Percentiles rank a stretch among this genome's conserved stretches.
Evolutionary conservation across 2,888 invertebrate species (phyloP).

Genomic region (Drosophila differens): DNA sequence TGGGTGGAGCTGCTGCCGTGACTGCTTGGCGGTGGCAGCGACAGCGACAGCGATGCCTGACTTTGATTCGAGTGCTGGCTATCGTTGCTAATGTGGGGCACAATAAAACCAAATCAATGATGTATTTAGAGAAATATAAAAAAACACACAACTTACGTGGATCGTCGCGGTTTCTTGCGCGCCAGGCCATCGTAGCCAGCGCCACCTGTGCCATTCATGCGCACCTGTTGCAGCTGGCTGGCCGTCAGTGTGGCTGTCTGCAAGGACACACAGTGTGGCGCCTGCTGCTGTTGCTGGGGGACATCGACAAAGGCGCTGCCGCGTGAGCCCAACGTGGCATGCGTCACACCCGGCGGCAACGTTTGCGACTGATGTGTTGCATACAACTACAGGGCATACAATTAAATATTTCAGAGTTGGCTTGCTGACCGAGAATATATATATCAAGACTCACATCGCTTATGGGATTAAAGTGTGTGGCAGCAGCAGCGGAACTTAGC

Average conservation of each 20-base stretch:
- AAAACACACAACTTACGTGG: slow-evolving; percentile 88
- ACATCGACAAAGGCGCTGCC: slow-evolving; percentile 69
- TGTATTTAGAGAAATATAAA: neutral
- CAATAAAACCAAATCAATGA: neutral
- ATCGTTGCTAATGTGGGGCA: slow-evolving; percentile 75
- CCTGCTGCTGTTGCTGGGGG: slow-evolving; percentile 62
- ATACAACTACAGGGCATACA: slow-evolving; percentile 75
- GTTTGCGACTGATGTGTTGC: slow-evolving; percentile 79
- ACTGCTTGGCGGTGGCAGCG: slow-evolving; percentile 77
- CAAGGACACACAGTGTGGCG: slow-evolving; percentile 60
- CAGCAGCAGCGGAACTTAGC: slow-evolving; percentile 18
- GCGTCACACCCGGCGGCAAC: slow-evolving; percentile 48
- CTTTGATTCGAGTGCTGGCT: slow-evolving; percentile 83
- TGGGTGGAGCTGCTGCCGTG: slow-evolving; percentile 50
- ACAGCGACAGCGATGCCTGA: slow-evolving; percentile 78
- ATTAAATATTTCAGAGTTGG: neutral
- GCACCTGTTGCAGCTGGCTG: slow-evolving; percentile 54
- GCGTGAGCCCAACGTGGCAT: slow-evolving; percentile 42
- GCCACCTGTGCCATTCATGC: slow-evolving; percentile 81
- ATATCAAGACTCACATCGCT: slow-evolving; percentile 77
- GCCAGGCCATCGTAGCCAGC: slow-evolving; percentile 87
- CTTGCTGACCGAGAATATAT: neutral
- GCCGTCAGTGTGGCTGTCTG: slow-evolving; percentile 41
- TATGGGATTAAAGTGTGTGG: slow-evolving; percentile 85
- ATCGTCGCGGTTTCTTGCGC: slow-evolving; percentile 96